Conservation (phyloP, 1,140 invertebrate genomes). For the Pantala flavescens region DNA sequence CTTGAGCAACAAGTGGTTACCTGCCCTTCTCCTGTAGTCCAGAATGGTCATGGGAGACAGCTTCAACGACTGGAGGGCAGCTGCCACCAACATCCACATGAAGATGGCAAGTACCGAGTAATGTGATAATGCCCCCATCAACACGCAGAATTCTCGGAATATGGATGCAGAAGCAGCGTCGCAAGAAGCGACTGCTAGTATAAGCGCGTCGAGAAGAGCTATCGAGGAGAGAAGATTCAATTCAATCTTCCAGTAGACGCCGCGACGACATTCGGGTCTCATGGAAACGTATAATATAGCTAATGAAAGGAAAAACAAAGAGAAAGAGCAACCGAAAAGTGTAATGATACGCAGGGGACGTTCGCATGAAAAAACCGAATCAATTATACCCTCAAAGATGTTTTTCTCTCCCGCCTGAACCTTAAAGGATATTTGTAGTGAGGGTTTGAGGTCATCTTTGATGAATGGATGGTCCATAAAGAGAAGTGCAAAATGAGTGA, state of each 20-base stretch:
- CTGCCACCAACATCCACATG: constrained; percentile 54
- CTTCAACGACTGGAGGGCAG: constrained; percentile 47
- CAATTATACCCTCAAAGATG: too few species aligned
- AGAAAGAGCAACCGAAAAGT: constrained; percentile 44
- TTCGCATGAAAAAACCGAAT: too few species aligned
- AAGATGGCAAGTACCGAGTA: constrained; percentile 50
- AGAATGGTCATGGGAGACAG: constrained; percentile 34
- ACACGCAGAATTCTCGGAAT: constrained; percentile 31
- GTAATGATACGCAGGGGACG: constrained; percentile 44
- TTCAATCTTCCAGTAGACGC: constrained; percentile 48
- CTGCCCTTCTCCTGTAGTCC: not conserved
- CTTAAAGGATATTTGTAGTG: too few species aligned
- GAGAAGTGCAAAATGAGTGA: too few species aligned
- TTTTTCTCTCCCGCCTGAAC: too few species aligned
- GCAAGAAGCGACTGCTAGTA: constrained; percentile 39
- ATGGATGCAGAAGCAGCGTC: constrained; percentile 13
- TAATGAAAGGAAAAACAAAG: constrained; percentile 44
- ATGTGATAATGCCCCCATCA: constrained; percentile 43
- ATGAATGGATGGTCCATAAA: too few species aligned
- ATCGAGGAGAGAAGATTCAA: constrained; percentile 45
- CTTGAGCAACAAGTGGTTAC: constrained; percentile 34
- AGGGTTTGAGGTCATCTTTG: too few species aligned
- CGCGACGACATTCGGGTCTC: constrained; percentile 47
- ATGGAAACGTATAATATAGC: constrained; percentile 37
- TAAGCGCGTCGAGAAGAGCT: constrained; percentile 42